phyloP scores from a whole-genome alignment of 2,888 invertebrate genomes.

The Venustoraphidia nigricollis region DNA sequence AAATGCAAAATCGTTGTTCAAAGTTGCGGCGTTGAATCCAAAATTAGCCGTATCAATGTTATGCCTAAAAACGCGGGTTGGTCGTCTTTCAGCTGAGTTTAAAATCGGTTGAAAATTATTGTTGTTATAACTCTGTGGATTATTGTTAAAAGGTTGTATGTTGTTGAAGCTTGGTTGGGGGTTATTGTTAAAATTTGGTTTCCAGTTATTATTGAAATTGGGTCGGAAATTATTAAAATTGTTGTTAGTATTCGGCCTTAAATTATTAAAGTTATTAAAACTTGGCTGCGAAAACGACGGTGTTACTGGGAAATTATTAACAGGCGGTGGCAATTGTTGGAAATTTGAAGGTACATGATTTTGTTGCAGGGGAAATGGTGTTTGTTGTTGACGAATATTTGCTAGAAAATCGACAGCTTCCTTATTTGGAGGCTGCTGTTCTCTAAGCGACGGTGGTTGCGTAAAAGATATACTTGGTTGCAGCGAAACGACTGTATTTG shows the following conservation, averaged over 20 bases:
- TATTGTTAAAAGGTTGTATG: too few species aligned
- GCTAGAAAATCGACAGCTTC: constrained; percentile 31
- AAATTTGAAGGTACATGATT: constrained; percentile 29
- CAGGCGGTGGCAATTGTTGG: constrained; percentile 23
- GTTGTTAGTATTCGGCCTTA: background rate
- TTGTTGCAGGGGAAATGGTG: constrained; percentile 31
- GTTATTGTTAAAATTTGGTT: too few species aligned
- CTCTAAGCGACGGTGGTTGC: constrained; percentile 12
- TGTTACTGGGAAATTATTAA: constrained; percentile 14
- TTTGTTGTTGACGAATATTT: constrained; percentile 26
- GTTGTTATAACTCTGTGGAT: too few species aligned
- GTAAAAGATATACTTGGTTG: constrained; percentile 33
- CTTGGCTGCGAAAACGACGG: constrained; percentile 20
- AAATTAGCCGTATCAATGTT: constrained; percentile 8
- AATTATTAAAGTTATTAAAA: constrained; percentile 14
- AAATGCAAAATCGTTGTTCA: background rate
- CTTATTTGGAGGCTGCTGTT: constrained; percentile 39
- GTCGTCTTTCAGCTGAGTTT: constrained; percentile 4
- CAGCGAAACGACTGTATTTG: constrained; percentile 25
- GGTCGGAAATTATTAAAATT: too few species aligned
- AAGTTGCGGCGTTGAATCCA: constrained; percentile 11
- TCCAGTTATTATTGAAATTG: too few species aligned
- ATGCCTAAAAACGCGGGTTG: constrained; percentile 18
- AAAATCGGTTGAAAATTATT: too few species aligned
- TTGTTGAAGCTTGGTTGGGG: too few species aligned